These are phyloP conservation scores for Craseonycteris thonglongyai DNA, from an alignment of 2,113 vertebrate species.

Conservation along the genomic window DNA sequence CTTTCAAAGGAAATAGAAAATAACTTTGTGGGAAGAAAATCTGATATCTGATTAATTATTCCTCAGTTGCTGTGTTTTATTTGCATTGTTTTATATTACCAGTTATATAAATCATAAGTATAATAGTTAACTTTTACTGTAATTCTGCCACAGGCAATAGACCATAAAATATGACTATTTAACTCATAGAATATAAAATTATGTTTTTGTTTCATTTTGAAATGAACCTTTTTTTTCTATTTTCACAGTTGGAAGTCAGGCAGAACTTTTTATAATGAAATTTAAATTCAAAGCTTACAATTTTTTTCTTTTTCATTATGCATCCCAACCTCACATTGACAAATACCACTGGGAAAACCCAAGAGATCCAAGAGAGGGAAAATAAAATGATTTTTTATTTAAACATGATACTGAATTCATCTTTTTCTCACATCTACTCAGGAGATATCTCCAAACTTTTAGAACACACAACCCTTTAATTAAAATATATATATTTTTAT, in stretches of 20 bases:
- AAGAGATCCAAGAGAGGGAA: not conserved
- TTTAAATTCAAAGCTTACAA: not conserved
- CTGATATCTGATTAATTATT: conserved; percentile 8
- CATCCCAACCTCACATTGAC: not conserved
- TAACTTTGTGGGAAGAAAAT: not conserved
- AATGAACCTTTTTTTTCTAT: conserved; percentile 34
- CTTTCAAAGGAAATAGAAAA: conserved; percentile 5
- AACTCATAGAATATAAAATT: not conserved
- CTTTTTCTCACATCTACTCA: not conserved
- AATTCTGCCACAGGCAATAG: not conserved
- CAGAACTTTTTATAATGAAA: conserved; percentile 31
- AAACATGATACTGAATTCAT: not conserved
- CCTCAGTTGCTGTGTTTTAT: not conserved
- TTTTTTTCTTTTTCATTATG: not conserved
- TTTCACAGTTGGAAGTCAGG: not conserved
- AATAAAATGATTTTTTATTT: conserved; percentile 10
- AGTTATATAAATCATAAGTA: not conserved
- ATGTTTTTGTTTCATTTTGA: conserved; percentile 32
- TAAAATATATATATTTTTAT: not conserved
- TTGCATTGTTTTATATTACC: not conserved
- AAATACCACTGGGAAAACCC: not conserved
- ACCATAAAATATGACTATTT: not conserved
- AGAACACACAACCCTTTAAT: not conserved
- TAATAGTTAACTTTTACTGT: conserved; percentile 22
- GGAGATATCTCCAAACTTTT: not conserved